Conservation (phyloP, 2,888 invertebrate genomes). For the Lydus trimaculatus region DNA sequence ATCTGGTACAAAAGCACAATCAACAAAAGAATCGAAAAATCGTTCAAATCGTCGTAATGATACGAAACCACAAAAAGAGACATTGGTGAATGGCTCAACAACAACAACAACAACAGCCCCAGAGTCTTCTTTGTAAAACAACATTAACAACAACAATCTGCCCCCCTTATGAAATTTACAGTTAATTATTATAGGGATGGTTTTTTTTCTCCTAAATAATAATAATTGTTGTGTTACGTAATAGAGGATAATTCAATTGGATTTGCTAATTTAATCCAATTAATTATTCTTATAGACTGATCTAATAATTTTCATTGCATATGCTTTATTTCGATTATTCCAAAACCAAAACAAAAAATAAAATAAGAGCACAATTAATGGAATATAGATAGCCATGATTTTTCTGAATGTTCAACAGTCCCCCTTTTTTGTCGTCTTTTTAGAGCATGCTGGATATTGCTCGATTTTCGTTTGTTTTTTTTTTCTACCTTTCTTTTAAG, state of each 20-base stretch:
- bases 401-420: not conserved
- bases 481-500: constrained; percentile 33
- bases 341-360: not conserved
- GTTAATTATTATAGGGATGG: constrained; percentile 7
- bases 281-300: not conserved
- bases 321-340: not conserved
- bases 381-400: not conserved
- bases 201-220: not conserved
- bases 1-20: constrained; percentile 27
- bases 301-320: not conserved
- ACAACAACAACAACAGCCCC: constrained; percentile 49
- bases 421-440: not conserved
- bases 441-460: constrained; percentile 46
- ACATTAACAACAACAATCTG: not conserved
- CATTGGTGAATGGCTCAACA: constrained; percentile 74
- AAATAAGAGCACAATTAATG: not conserved
- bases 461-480: constrained; percentile 24
- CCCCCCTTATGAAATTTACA: not conserved
- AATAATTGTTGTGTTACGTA: not conserved
- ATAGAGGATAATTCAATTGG: not conserved
- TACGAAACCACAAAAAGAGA: constrained; percentile 68
- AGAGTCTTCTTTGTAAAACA: not conserved
- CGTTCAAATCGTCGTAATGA: constrained; percentile 52
- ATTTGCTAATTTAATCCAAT: not conserved
- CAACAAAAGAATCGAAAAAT: constrained; percentile 54